Evolutionary conservation across 2,888 invertebrate genomes (phyloP).

Genomic region (Branchipolynoe longqiensis): DNA sequence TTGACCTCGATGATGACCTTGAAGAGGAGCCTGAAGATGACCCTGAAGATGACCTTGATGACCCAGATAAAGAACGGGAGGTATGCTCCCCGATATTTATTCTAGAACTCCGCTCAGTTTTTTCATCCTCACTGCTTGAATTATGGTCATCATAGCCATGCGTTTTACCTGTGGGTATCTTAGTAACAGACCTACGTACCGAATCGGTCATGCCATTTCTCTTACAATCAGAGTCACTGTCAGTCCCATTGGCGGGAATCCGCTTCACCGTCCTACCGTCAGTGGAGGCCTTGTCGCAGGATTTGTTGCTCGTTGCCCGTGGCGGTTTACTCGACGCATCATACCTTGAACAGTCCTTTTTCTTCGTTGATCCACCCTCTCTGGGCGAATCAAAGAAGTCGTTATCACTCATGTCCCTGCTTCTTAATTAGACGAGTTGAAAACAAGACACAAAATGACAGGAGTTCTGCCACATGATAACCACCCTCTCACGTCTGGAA

Average conservation of each 20-base stretch:
- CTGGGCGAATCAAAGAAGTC: slow-evolving; percentile 39
- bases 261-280: not conserved
- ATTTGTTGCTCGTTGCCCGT: not conserved
- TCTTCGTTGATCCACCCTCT: slow-evolving; percentile 1
- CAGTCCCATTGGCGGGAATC: not conserved
- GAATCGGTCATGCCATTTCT: not conserved
- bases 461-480: not conserved
- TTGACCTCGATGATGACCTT: slow-evolving; percentile 1
- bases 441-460: not conserved
- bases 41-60: slow-evolving; percentile 4
- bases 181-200: not conserved
- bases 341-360: not conserved
- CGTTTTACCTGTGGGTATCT: slow-evolving; percentile 21
- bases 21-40: slow-evolving; percentile 6
- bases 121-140: not conserved
- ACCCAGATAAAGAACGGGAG: no score
- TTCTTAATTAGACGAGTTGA: not conserved
- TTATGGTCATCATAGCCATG: not conserved
- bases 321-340: not conserved
- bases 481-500: not conserved
- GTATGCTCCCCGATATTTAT: not conserved
- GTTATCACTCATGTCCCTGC: slow-evolving; percentile 4
- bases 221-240: not conserved
- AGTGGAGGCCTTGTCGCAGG: not conserved
- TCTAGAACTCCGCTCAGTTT: slow-evolving; percentile 7